Conservation (phyloP, 2,888 invertebrate species). For the Panopea generosa region DNA sequence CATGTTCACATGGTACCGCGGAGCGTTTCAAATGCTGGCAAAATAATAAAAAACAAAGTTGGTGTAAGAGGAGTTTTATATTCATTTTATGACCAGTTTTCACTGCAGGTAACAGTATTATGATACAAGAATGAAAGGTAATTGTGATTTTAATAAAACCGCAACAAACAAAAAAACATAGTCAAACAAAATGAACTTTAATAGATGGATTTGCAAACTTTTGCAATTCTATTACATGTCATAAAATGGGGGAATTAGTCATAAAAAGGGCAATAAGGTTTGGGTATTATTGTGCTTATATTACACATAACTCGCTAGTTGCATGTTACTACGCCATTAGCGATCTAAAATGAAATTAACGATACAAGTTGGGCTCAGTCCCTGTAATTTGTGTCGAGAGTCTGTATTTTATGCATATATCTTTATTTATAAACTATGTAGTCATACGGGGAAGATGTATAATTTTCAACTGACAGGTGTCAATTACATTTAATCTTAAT, state of each 20-base stretch:
- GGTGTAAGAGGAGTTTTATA: too few relatives aligned
- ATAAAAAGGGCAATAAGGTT: conserved; percentile 19
- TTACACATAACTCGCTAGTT: conserved; percentile 18
- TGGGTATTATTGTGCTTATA: conserved; percentile 5
- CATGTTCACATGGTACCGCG: too few relatives aligned
- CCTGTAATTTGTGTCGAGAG: conserved; percentile 27
- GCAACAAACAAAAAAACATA: conserved; percentile 1
- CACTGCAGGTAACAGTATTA: too few relatives aligned
- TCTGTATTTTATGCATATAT: conserved; percentile 18
- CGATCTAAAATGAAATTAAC: conserved; percentile 23
- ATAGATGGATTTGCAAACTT: conserved; percentile 1
- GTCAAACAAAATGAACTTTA: background rate
- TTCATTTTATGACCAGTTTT: too few relatives aligned
- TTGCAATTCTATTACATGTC: conserved; percentile 6
- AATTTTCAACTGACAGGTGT: conserved; percentile 6
- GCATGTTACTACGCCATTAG: conserved; percentile 32
- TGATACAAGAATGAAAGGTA: too few relatives aligned
- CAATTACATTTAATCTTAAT: conserved; percentile 11
- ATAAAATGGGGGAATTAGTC: conserved; percentile 24
- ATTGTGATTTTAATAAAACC: too few relatives aligned
- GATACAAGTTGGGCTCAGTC: conserved; percentile 3
- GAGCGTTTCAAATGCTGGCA: too few relatives aligned
- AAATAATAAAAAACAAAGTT: too few relatives aligned
- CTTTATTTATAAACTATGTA: conserved; percentile 16
- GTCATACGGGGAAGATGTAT: conserved; percentile 15